Base-by-base conservation (phyloP, 2,888 invertebrate genomes). In the Lydus trimaculatus region DNA sequence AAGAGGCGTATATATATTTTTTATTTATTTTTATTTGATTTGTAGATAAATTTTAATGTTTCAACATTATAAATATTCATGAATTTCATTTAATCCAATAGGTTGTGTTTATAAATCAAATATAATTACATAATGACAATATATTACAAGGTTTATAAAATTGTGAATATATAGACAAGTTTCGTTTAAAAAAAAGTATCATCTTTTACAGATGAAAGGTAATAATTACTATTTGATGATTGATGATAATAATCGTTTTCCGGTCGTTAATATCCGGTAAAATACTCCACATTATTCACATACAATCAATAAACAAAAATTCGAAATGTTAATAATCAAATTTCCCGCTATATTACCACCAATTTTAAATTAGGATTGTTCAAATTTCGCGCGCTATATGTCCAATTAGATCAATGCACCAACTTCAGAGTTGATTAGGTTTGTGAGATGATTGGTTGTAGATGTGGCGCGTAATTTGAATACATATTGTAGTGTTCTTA, bases 51-150 rank as follows among this genome's bases (percentile, higher is more conserved):
- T 20, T 48, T 48, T 23, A 11, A 48, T 48, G 20, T 48, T 48
- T 48, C 48, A 17, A 48, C 48, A 11, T 48, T 48, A 48, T 48
- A 48, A 48, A 48, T 48, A 48, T 48, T 48, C 48, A 48, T 48
- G 28, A 20, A 48, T 20, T 43, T n/a, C 6, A 43, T 43, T 43
- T 8, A 48, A 17, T 48, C 20, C 20, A 48, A 20, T 36, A 36
- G 36, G 36, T 48, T 48, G 20, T 48, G n/a, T n/a, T 4, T 20
- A 48, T 48, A 48, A 48, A 48, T 48, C 48, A 48, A 48, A 48
- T 9, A 48, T 48, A 48, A 48, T 48, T 48, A 48, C 20, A 48
- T 20, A 48, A 20, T 48, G 36, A 36, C 36, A 15, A 36, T 15
- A 36, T 15, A 15, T 48, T 23, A 48, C 11, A 48, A 48, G 23